Base-by-base conservation (phyloP, 2,797 vertebrate genomes). In the Acanthurus tractus region DNA sequence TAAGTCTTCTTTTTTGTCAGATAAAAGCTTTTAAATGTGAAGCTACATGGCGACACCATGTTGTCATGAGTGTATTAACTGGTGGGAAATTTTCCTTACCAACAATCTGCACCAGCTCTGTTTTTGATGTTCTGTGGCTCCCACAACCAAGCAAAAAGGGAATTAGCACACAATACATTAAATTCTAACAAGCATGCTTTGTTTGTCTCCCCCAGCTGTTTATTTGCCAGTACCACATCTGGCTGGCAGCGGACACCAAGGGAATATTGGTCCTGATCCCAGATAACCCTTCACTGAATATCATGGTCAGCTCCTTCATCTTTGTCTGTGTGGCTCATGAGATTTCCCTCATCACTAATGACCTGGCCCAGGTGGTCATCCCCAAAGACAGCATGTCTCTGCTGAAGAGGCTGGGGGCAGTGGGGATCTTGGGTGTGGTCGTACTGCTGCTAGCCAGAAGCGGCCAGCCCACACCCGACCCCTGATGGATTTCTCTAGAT, bases 201-300 rank as follows among this genome's bases (percentile, higher is more conserved):
- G 25, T 88, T 74, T 88, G 80, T 67, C 74, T 93, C 85, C 75
- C 62, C 70, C 80, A 99, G 98, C 96, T 99, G 42, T 99, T 99
- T 86, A 99, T 99, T 79, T 99, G 98, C 89, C 98, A 99, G 62
- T 99, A 99, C 88, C 98, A 99, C 87, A 98, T 99, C 81, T 99
- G 98, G 98, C 95, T 99, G 83, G 98, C 98, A 0, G 98, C 98
- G 0, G 98, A 99, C 93, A 99, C 98, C 38, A 98, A 97, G 84
- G 98, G 98, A 2, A 96, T 99, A 89, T 88, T 99, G 90, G 97
- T 99, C 18, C 96, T 99, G 18, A 95, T 99, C 83, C 98, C 98
- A 11, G 98, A 97, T 79, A 97, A 93, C 90, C 97, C 98, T 1
- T 94, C 96, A 49, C 95, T 99, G 62, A 99, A 99, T 86, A 96